Evolutionary conservation across 2,113 vertebrate species (phyloP).

Genomic region (Alosa alosa): DNA sequence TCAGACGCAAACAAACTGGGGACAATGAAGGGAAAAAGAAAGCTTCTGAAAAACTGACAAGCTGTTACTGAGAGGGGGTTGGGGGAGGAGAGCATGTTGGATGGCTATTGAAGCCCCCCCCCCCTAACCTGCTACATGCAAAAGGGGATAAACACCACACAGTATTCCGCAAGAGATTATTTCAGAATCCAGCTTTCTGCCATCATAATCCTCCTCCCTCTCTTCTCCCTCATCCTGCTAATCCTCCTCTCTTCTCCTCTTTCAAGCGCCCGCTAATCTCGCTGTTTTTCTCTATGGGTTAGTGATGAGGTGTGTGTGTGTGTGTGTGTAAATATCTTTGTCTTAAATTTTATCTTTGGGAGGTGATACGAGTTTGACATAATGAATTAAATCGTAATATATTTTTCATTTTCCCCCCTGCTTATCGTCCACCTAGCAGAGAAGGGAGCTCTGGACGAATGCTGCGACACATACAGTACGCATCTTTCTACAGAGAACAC

Average conservation of each 20-base stretch:
- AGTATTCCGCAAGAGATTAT: conserved; percentile 70
- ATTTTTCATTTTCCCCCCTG: neutral
- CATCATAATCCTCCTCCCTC: conserved; percentile 68
- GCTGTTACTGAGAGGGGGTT: neutral
- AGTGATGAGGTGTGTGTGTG: conserved; percentile 31
- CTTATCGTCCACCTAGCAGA: neutral
- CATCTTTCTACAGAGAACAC: neutral
- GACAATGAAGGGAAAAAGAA: neutral
- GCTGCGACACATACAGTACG: neutral
- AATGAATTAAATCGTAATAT: too few relatives aligned
- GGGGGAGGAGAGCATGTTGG: neutral
- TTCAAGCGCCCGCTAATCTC: conserved; percentile 48
- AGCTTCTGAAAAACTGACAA: neutral
- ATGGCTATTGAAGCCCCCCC: conserved; percentile 19
- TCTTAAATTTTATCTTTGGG: too few relatives aligned
- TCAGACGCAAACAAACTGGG: neutral
- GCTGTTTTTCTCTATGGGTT: conserved; percentile 33
- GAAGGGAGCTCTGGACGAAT: neutral
- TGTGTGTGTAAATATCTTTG: conserved; percentile 10
- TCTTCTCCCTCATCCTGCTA: conserved; percentile 66
- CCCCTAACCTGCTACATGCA: neutral
- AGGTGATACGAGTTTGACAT: too few relatives aligned
- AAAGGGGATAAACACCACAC: conserved; percentile 50
- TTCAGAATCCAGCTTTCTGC: conserved; percentile 66
- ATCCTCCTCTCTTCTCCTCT: conserved; percentile 65